Evolutionary conservation across 1,140 invertebrate species (phyloP).

Genomic region (Drosophila mayri): DNA sequence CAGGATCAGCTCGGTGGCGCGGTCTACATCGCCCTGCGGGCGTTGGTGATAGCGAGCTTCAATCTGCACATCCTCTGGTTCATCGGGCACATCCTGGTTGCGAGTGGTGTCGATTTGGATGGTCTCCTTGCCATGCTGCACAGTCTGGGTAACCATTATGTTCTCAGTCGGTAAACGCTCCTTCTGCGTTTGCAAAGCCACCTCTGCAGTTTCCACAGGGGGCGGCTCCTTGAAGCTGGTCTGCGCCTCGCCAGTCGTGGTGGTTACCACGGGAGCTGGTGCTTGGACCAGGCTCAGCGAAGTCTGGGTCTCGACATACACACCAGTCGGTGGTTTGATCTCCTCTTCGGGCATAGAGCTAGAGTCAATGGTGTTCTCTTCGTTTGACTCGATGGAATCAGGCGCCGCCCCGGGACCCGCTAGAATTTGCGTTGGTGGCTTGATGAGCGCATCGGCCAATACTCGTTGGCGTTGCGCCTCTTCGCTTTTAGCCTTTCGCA

Average conservation of each 20-base stretch:
- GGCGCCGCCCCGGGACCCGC: slow-evolving; percentile 26
- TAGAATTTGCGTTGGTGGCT: slow-evolving; percentile 45
- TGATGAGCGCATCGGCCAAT: slow-evolving; percentile 67
- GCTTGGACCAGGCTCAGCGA: slow-evolving; percentile 84
- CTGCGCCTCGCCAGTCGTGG: slow-evolving; percentile 87
- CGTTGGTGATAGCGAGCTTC: slow-evolving; percentile 89
- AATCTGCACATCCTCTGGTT: slow-evolving; percentile 88
- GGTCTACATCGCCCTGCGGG: slow-evolving; percentile 70
- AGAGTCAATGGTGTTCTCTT: slow-evolving; percentile 71
- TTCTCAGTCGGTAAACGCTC: slow-evolving; percentile 87
- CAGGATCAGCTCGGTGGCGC: slow-evolving; percentile 82
- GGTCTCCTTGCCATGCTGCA: slow-evolving; percentile 89
- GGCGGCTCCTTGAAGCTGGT: slow-evolving; percentile 86
- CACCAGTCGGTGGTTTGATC: slow-evolving; percentile 51
- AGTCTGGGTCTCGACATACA: slow-evolving; percentile 86
- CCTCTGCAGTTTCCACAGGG: slow-evolving; percentile 66
- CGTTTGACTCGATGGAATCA: slow-evolving; percentile 67
- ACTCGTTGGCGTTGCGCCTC: slow-evolving; percentile 67
- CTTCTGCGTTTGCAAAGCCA: slow-evolving; percentile 74
- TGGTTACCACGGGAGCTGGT: slow-evolving; percentile 61
- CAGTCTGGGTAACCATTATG: slow-evolving; percentile 89
- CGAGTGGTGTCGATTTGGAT: slow-evolving; percentile 91
- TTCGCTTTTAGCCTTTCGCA: slow-evolving; percentile 70
- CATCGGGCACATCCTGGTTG: slow-evolving; percentile 85
- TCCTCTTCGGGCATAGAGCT: slow-evolving; percentile 83